phyloP scores from a whole-genome alignment of 2,797 vertebrate species.

The Agapornis canus region DNA sequence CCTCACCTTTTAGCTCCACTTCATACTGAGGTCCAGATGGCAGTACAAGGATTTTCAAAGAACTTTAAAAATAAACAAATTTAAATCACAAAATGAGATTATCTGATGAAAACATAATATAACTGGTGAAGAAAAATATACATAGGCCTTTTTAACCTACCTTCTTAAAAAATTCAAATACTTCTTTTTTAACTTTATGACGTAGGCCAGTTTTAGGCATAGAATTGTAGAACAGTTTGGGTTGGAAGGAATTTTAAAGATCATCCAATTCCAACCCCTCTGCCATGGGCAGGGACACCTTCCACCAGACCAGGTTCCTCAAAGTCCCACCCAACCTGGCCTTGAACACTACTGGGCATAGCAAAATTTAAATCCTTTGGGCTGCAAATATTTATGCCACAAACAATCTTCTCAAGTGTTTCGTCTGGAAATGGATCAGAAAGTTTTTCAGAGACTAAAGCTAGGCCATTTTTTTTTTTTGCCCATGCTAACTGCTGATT shows the following conservation, averaged over 20 bases:
- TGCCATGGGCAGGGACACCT: not conserved
- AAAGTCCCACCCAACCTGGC: not conserved
- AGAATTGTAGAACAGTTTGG: rapidly evolving
- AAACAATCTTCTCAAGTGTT: not conserved
- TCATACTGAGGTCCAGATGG: constrained; percentile 95
- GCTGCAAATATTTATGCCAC: not conserved
- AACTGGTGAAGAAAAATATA: not conserved
- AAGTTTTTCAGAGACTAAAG: not conserved
- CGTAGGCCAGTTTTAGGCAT: not conserved
- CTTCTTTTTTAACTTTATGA: not conserved
- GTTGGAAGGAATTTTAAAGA: not conserved
- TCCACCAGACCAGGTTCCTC: not conserved
- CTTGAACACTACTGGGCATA: not conserved
- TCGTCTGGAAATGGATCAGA: not conserved
- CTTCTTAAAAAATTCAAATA: not conserved
- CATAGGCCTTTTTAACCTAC: not conserved
- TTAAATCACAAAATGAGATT: not conserved
- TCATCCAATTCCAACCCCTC: not conserved
- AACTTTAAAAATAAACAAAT: constrained; percentile 74
- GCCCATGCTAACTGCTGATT: not conserved
- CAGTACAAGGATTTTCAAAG: constrained; percentile 90
- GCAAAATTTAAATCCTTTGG: not conserved
- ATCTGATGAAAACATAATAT: not conserved
- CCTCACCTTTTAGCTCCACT: constrained; percentile 86
- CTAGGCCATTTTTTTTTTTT: not conserved